phyloP scores from a whole-genome alignment of 2,888 invertebrate genomes.

The Heliconius cydno region DNA sequence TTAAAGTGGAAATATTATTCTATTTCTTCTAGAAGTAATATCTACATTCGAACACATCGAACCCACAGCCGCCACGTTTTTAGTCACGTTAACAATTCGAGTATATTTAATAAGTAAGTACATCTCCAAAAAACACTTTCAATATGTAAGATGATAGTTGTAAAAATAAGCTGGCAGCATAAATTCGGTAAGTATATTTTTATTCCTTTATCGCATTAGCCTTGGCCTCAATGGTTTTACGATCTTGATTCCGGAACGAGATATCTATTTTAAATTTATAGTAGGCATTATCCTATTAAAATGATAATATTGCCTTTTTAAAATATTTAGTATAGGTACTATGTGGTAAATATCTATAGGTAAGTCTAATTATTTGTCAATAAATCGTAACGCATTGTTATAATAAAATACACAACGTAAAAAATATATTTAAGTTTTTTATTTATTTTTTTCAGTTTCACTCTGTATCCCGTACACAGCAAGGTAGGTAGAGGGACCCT shows the following conservation, averaged over 20 bases:
- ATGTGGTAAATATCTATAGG: too few relatives aligned
- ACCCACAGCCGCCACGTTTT: too few relatives aligned
- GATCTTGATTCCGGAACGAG: conserved; percentile 22
- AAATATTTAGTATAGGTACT: background rate
- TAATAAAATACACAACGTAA: too few relatives aligned
- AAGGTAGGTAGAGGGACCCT: too few relatives aligned
- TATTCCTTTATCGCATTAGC: conserved; percentile 24
- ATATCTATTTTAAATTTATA: conserved; percentile 30
- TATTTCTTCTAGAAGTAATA: too few relatives aligned
- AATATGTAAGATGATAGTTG: background rate
- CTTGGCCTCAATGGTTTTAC: conserved; percentile 32
- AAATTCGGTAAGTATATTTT: conserved; percentile 20
- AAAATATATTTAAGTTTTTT: too few relatives aligned
- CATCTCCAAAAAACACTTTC: background rate
- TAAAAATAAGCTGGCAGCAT: background rate
- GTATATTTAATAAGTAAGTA: background rate
- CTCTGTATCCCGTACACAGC: too few relatives aligned
- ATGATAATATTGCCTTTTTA: background rate
- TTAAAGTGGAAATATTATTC: too few relatives aligned
- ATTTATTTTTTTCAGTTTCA: too few relatives aligned
- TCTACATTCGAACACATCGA: too few relatives aligned
- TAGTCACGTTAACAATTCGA: background rate
- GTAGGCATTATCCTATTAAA: conserved; percentile 14
- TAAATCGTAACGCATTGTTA: too few relatives aligned
- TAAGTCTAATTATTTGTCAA: too few relatives aligned